Evolutionary conservation across 2,797 vertebrate species (phyloP).

Genomic region (Anguilla obscura): DNA sequence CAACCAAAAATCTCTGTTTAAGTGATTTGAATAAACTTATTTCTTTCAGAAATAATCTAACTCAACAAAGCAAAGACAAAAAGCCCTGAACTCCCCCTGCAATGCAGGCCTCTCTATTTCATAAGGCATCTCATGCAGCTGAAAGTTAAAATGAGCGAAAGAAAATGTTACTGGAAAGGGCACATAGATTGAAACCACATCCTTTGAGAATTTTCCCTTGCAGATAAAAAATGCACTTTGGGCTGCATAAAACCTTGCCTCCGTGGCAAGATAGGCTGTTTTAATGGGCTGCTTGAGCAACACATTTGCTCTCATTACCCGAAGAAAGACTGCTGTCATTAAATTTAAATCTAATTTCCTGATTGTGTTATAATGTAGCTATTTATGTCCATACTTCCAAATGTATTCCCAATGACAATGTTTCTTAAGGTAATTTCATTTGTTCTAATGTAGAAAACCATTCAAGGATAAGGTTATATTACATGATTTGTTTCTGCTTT

Average conservation of each 20-base stretch:
- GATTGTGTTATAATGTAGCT: conserved; percentile 23
- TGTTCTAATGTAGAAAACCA: conserved; percentile 7
- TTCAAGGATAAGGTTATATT: neutral
- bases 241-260: conserved; percentile 2
- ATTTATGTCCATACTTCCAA: conserved; percentile 23
- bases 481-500: neutral
- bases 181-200: conserved; percentile 19
- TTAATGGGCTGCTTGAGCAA: conserved; percentile 26
- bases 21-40: neutral
- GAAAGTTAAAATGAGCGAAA: conserved; percentile 26
- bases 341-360: conserved; percentile 18
- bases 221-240: conserved; percentile 24
- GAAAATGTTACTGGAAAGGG: conserved; percentile 28
- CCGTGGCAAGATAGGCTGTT: neutral
- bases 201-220: conserved; percentile 15
- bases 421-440: conserved; percentile 21
- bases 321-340: conserved; percentile 26
- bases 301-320: conserved; percentile 4
- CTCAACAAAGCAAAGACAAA: neutral
- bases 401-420: conserved; percentile 5
- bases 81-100: neutral
- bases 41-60: neutral
- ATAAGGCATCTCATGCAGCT: conserved; percentile 8
- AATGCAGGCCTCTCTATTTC: neutral
- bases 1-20: neutral